A percentile compares a stretch with the other conserved stretches of the same genome.
Conservation (phyloP, 2,888 invertebrate species). For the Dendrolimus houi region DNA sequence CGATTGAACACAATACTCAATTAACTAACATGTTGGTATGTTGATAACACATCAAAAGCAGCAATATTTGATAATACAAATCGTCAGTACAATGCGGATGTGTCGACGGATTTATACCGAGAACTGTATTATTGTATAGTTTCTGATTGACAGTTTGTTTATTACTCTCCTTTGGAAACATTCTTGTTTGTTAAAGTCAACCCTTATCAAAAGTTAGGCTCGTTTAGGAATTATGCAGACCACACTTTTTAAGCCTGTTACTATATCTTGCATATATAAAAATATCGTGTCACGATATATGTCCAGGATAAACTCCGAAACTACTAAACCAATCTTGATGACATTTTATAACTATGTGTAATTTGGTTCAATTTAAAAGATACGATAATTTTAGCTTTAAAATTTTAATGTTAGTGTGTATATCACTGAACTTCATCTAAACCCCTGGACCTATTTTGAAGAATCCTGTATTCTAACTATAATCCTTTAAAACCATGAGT, state of each 20-base stretch:
- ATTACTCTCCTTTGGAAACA: not conserved
- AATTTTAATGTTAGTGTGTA: no score
- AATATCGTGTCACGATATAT: no score
- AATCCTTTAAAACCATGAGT: no score
- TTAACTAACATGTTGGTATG: not conserved
- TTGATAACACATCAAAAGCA: not conserved
- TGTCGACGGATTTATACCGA: not conserved
- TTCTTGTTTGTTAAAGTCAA: not conserved
- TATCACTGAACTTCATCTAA: no score
- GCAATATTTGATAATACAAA: not conserved
- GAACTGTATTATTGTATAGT: not conserved
- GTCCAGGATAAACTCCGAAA: no score
- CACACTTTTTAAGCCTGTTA: not conserved
- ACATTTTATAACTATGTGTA: no score
- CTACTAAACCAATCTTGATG: no score
- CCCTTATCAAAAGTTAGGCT: not conserved
- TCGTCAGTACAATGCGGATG: not conserved
- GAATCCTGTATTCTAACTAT: no score
- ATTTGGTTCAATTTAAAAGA: no score
- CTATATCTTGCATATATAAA: no score
- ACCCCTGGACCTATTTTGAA: no score
- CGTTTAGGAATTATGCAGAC: not conserved
- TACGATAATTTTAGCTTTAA: no score
- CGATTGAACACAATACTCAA: not conserved
- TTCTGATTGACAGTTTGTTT: conserved; percentile 1